Conservation (phyloP, 2,888 invertebrate species). For the Tipula lateralis region DNA sequence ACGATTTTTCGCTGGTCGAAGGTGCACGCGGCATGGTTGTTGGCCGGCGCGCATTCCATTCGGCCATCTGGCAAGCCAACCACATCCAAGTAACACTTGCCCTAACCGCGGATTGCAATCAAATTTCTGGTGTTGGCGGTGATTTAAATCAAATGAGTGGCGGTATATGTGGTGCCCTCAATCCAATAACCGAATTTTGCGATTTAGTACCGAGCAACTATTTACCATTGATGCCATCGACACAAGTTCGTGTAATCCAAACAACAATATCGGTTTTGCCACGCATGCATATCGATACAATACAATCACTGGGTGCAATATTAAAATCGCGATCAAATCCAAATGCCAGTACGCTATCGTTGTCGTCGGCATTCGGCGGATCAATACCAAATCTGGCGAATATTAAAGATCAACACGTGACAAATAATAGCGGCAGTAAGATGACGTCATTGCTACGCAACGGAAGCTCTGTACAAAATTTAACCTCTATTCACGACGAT, state of each 20-base stretch:
- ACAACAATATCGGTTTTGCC: constrained; percentile 74
- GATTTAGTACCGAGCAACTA: constrained; percentile 69
- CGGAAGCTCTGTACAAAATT: constrained; percentile 52
- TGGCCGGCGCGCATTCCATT: constrained; percentile 68
- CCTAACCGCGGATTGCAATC: constrained; percentile 56
- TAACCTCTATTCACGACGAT: constrained; percentile 46
- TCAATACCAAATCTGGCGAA: constrained; percentile 48
- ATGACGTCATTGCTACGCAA: constrained; percentile 41
- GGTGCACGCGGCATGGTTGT: constrained; percentile 55
- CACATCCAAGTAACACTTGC: constrained; percentile 65
- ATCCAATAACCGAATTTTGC: constrained; percentile 75
- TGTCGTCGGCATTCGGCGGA: constrained; percentile 41
- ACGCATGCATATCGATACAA: constrained; percentile 67
- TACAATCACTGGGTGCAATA: constrained; percentile 63
- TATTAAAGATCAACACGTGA: constrained; percentile 44
- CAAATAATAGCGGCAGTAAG: constrained; percentile 31
- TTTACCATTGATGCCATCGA: constrained; percentile 54
- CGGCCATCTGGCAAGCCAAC: constrained; percentile 64
- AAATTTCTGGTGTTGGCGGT: constrained; percentile 52
- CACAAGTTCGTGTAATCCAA: constrained; percentile 62
- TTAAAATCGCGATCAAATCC: constrained; percentile 53
- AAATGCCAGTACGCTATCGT: constrained; percentile 36
- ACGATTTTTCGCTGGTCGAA: constrained; percentile 63
- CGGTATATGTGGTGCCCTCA: constrained; percentile 64
- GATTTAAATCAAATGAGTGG: constrained; percentile 56